Conservation (phyloP, 2,113 vertebrate genomes). For the Actenoides hombroni region DNA sequence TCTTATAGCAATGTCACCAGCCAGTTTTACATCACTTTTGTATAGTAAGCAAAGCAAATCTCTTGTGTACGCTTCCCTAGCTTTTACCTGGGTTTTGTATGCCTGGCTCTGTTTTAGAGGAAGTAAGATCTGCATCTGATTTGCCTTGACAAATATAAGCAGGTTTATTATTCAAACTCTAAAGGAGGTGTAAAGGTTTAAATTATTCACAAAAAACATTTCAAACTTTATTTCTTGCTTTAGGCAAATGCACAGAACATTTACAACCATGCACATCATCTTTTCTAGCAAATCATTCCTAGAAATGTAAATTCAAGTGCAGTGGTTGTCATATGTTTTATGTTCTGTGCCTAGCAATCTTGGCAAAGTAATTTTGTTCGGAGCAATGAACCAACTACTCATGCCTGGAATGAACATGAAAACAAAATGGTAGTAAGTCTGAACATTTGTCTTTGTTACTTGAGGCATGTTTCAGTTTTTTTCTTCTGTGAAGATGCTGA, state of each 20-base stretch:
- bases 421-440: conserved; percentile 81
- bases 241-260: neutral
- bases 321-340: conserved; percentile 18
- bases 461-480: neutral
- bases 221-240: neutral
- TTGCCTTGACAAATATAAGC: conserved; percentile 78
- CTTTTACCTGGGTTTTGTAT: conserved; percentile 78
- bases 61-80: neutral
- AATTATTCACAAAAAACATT: neutral
- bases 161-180: neutral
- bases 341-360: conserved; percentile 75
- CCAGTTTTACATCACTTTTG: neutral
- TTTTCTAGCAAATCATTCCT: conserved; percentile 30
- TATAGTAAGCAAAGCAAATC: neutral
- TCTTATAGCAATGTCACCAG: neutral
- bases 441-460: neutral
- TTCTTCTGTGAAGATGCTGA: neutral
- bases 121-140: conserved; percentile 84
- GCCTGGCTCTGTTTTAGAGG: conserved; percentile 83
- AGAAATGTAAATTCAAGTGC: conserved; percentile 20
- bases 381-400: conserved; percentile 79
- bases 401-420: conserved; percentile 77
- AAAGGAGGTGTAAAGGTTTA: neutral
- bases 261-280: neutral
- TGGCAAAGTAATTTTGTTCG: conserved; percentile 83